Base-by-base conservation (phyloP, 2,888 invertebrate genomes). In the Drosophila suboccidentalis region DNA sequence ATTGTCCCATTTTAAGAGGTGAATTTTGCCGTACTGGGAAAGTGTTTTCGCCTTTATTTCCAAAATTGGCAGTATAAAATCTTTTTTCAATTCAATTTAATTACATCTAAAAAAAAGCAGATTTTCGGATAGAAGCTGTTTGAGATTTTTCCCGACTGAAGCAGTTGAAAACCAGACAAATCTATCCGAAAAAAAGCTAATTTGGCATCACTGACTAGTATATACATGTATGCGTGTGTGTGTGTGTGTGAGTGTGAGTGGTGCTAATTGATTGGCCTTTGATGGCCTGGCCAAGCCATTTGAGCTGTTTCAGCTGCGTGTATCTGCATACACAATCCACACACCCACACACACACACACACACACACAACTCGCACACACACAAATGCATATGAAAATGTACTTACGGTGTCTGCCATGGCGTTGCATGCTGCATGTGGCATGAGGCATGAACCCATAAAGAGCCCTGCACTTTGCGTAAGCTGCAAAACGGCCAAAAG, bases 401-500 rank as follows among this genome's bases (percentile, higher is more conserved):
- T 50, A 43, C 32, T 26, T 51, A 36, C 53, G 41, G 34, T 43
- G 32, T 46, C 22, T 60, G 65, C 57, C 61, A 22, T 19, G n/a
- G 49, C 11, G 6, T 41, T 10, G 41, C n/a, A 34, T 38, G 57
- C 11, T 15, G 49, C 32, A 49, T 49, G 49, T 17, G 47, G 47
- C 29, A 47, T 15, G 47, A 17, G 50, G 34, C 50, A 50, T 50
- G 36, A 19, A 36, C 17, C 50, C 50, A 50, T 50, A 44, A 55
- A 60, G 47, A 26, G 64, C 15, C 17, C 26, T 55, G 71, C 78
- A 83, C 84, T 84, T 70, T 86, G 75, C 89, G 61, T 70, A 83
- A 88, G 87, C 89, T 86, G 75, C 66, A 58, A 77, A 75, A 71
- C 54, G 68, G 65, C 57, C 77, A 54, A 58, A 61, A 54, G 76